These are phyloP conservation scores for Sisor rabdophorus DNA, from an alignment of 2,113 vertebrate genomes.

Conservation along the genomic window DNA sequence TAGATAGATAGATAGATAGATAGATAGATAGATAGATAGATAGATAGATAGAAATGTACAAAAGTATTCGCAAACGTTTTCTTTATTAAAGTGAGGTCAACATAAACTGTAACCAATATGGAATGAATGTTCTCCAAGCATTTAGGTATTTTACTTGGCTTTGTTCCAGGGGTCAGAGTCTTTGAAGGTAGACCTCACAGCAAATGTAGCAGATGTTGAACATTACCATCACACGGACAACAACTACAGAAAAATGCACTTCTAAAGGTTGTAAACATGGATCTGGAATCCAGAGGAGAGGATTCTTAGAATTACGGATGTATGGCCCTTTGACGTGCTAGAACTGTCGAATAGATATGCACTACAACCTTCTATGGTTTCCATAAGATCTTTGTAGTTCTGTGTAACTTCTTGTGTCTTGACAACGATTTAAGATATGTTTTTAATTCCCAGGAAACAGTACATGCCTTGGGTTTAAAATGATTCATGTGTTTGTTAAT, in stretches of 20 bases:
- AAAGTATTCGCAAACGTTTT: no score
- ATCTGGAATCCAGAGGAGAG: neutral
- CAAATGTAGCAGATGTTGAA: neutral
- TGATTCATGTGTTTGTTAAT: neutral
- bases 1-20: no score
- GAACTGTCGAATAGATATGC: neutral
- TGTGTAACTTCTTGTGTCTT: neutral
- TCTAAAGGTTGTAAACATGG: neutral
- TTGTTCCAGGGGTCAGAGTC: neutral
- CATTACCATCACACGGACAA: neutral
- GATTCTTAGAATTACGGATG: neutral
- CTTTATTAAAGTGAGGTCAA: neutral
- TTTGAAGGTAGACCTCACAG: conserved; percentile 1
- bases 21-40: no score
- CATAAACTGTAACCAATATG: neutral
- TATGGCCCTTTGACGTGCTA: neutral
- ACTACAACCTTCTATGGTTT: neutral
- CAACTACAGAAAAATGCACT: neutral
- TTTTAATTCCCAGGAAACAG: neutral
- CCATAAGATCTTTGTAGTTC: neutral
- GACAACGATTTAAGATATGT: neutral
- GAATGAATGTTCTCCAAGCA: neutral
- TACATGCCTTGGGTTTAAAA: neutral
- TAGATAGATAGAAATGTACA: no score
- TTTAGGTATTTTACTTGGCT: conserved; percentile 10